Conservation (phyloP, 2,113 vertebrate species). For the Xenopus tropicalis region DNA sequence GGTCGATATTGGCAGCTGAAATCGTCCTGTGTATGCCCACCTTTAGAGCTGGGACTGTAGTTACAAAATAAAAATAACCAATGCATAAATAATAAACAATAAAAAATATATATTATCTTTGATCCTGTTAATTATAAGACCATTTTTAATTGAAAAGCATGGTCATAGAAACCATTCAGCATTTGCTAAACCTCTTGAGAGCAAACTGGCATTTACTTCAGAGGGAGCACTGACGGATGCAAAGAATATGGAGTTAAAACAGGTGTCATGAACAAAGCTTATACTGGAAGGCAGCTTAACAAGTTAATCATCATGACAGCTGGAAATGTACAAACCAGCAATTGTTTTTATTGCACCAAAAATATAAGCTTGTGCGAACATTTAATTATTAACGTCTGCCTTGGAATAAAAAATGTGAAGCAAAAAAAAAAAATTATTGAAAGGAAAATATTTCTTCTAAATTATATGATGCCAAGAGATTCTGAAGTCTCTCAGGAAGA, state of each 20-base stretch:
- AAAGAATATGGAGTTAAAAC: neutral
- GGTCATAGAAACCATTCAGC: too few relatives aligned
- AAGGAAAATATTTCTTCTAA: neutral
- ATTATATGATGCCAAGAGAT: neutral
- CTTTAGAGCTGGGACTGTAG: neutral
- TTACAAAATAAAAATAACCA: neutral
- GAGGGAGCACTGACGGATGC: neutral
- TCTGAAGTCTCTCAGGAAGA: neutral
- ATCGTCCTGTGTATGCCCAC: too few relatives aligned
- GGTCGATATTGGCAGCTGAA: too few relatives aligned
- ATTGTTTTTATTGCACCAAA: constrained; percentile 5
- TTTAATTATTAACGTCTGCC: constrained; percentile 1
- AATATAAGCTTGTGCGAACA: neutral
- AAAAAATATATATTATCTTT: too few relatives aligned
- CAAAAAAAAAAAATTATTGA: neutral
- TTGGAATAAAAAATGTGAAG: neutral
- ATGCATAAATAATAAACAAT: too few relatives aligned
- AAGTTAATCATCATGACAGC: constrained; percentile 10
- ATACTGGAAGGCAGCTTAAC: neutral
- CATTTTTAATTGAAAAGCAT: too few relatives aligned
- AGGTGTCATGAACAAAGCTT: constrained; percentile 20
- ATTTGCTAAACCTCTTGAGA: too few relatives aligned
- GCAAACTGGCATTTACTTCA: too few relatives aligned
- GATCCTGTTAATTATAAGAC: too few relatives aligned
- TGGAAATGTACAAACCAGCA: constrained; percentile 16